Evolutionary conservation across 2,113 vertebrate species (phyloP), one percentile per base, ranked within the genome.

Genomic region (Phocoena sinus): DNA sequence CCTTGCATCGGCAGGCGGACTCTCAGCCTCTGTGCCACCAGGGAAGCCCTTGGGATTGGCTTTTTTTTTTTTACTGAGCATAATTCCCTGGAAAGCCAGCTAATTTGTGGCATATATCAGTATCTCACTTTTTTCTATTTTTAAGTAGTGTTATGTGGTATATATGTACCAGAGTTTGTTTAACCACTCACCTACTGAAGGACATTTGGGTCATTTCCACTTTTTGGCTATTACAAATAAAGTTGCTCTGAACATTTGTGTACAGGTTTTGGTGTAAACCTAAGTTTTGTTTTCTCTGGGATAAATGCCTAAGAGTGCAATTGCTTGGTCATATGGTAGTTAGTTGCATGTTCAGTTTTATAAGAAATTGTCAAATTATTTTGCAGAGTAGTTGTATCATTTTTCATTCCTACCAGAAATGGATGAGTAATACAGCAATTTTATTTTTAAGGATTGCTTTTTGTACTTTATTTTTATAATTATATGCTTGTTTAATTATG

Each of bases 381-480:
- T 92, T 95, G 36, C 53, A 79, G 8, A 76, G 53, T 88, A 41
- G 33, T 65, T 95, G 15, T 89, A 36, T 21, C 20, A 47, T 70
- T 96, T 96, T 91, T 77, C 7, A 44, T 91, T 93, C 33, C 17
- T 36, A 79, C 21, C 23, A 65, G 56, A 86, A 94, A 93, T 85
- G 8, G 47, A 58, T 74, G 31, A 94, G 44, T 63, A 68, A 84
- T 85, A 13, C 6, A 93, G 13, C 63, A 70, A 28, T 82, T 74
- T 93, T 94, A 63, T 70, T 95, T 93, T 95, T 87, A 74, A 94
- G 25, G 65, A 65, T 89, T 77, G 53, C 44, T 86, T 94, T 95
- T 80, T 65, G 18, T 31, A 76, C 65, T 94, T 76, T 58, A 36
- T 50, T 87, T 94, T 82, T 83, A 23, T 68, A 91, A 67, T 91